These are phyloP conservation scores for Pachyseris speciosa DNA, from an alignment of 64 coral and sea anemone species.

Conservation along the genomic window DNA sequence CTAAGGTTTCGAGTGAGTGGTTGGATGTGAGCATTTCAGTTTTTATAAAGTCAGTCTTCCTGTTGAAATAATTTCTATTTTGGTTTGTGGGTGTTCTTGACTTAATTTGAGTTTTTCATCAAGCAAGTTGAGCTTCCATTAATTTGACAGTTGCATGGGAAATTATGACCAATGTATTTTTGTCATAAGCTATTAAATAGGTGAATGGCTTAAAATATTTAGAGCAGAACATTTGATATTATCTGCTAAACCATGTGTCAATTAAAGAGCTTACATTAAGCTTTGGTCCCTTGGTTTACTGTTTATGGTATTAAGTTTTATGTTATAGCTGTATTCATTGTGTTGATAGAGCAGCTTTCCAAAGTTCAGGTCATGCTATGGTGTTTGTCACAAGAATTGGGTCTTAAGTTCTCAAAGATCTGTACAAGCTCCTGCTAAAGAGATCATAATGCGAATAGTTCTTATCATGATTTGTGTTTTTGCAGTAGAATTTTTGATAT, in stretches of 20 bases:
- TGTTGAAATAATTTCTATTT: neutral
- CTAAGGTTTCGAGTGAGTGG: neutral
- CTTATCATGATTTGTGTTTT: neutral
- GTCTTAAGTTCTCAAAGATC: neutral
- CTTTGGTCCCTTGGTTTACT: neutral
- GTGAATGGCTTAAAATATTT: constrained; percentile 1
- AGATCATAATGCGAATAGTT: neutral
- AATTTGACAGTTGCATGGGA: neutral
- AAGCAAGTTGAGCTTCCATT: neutral
- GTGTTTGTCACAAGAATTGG: neutral
- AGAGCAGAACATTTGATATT: neutral
- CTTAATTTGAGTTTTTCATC: neutral
- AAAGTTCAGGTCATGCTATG: neutral
- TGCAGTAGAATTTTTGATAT: too few relatives aligned
- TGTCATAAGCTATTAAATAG: neutral
- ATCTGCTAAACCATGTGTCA: constrained; percentile 22
- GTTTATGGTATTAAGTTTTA: neutral
- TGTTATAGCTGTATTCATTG: neutral
- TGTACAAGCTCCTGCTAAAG: neutral
- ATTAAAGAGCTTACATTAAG: constrained; percentile 33
- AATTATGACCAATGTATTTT: neutral
- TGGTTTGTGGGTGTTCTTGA: neutral
- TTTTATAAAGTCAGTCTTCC: neutral
- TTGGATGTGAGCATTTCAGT: neutral
- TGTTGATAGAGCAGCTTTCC: neutral